These are phyloP conservation scores for Beaufortia kweichowensis DNA, from an alignment of 2,113 vertebrate species.

Conservation along the genomic window DNA sequence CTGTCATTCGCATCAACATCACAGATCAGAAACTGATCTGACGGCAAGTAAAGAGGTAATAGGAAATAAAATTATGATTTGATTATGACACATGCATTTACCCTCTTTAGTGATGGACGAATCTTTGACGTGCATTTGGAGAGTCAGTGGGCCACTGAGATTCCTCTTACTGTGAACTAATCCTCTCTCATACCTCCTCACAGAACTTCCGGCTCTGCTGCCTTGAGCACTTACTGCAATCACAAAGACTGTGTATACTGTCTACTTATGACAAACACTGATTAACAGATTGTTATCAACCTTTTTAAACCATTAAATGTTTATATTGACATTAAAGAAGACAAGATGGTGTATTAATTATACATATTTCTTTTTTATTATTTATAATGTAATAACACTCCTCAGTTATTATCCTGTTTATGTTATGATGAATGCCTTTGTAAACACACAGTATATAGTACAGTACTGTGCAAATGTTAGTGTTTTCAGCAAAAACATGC, in stretches of 20 bases:
- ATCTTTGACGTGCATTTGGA: slow-evolving; percentile 49
- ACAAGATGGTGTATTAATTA: neutral
- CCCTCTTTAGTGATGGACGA: slow-evolving; percentile 54
- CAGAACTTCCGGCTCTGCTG: slow-evolving; percentile 7
- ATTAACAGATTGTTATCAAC: no score
- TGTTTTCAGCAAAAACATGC: no score
- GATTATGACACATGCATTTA: slow-evolving; percentile 6
- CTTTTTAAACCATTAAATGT: no score
- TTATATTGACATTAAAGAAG: neutral
- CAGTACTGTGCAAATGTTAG: no score
- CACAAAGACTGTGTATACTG: no score
- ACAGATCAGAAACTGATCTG: slow-evolving; percentile 11
- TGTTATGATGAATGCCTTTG: neutral
- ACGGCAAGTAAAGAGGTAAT: slow-evolving; percentile 8
- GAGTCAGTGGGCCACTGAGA: slow-evolving; percentile 19
- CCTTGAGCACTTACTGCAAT: neutral
- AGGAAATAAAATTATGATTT: neutral
- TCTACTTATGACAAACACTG: no score
- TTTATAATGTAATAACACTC: neutral
- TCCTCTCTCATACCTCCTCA: neutral
- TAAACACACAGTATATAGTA: neutral
- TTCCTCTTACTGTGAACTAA: neutral
- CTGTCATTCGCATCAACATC: slow-evolving; percentile 5
- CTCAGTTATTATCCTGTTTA: neutral
- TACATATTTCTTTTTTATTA: neutral